phyloP scores from a whole-genome alignment of 2,888 invertebrate genomes.

The Synergus japonicus region DNA sequence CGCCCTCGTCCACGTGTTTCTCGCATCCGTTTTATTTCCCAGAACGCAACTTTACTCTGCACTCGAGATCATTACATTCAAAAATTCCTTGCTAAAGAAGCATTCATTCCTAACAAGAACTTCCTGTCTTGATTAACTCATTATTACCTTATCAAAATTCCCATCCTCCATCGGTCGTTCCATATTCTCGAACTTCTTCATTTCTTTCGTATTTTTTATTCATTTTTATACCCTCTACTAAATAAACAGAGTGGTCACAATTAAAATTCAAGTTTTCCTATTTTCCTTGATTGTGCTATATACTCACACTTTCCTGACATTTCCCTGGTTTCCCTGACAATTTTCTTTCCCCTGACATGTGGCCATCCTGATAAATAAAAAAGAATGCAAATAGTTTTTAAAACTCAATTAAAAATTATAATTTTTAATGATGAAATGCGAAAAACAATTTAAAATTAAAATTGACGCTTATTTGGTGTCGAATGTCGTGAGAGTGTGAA shows the following conservation, averaged over 20 bases:
- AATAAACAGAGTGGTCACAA: no score
- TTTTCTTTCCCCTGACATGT: no score
- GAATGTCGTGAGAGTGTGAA: background rate
- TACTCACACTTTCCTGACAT: background rate
- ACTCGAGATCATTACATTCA: slow-evolving; percentile 15
- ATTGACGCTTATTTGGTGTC: background rate
- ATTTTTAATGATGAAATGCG: background rate
- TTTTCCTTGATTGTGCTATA: no score
- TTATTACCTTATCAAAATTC: background rate
- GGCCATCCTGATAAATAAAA: background rate
- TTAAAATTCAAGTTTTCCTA: no score
- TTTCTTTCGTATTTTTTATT: no score
- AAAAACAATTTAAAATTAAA: background rate
- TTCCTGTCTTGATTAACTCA: slow-evolving; percentile 24
- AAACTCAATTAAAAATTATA: background rate
- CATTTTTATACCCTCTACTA: no score
- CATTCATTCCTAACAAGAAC: slow-evolving; percentile 20
- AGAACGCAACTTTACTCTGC: slow-evolving; percentile 37
- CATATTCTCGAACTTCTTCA: no score
- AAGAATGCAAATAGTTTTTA: background rate
- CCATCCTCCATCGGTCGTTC: background rate
- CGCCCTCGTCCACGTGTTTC: slow-evolving; percentile 43
- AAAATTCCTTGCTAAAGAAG: slow-evolving; percentile 23
- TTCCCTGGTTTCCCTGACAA: no score
- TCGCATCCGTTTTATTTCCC: slow-evolving; percentile 51